Conservation (phyloP, 2,113 vertebrate genomes). For the Heterotilapia buettikoferi region DNA sequence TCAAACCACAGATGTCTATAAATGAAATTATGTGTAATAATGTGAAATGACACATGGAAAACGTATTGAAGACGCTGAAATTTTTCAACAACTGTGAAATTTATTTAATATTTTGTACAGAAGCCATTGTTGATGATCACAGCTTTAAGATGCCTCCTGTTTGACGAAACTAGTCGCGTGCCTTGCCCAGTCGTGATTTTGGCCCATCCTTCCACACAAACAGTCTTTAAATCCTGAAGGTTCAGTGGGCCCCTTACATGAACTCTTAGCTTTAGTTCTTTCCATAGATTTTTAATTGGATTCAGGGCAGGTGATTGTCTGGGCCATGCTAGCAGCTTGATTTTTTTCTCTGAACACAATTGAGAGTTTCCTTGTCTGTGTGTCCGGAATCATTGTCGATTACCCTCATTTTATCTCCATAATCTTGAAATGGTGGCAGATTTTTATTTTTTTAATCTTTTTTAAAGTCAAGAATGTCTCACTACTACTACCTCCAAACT, state of each 20-base stretch:
- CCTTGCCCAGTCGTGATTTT: background rate
- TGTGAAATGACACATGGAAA: rapidly evolving
- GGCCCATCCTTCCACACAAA: background rate
- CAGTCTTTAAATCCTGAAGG: background rate
- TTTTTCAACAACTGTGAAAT: background rate
- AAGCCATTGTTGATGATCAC: background rate
- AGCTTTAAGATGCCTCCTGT: background rate
- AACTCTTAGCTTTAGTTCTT: background rate
- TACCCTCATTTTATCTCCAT: background rate
- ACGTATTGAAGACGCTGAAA: rapidly evolving
- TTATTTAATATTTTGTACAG: background rate
- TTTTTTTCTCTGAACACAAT: background rate
- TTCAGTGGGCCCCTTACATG: background rate
- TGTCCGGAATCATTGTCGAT: rapidly evolving
- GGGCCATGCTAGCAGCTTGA: background rate
- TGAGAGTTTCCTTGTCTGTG: rapidly evolving
- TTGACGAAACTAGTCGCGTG: rapidly evolving
- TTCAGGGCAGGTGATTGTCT: rapidly evolving
- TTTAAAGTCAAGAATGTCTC: background rate
- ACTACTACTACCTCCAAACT: background rate
- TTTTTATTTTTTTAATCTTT: rapidly evolving
- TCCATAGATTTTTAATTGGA: background rate
- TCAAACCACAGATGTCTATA: background rate
- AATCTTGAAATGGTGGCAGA: background rate
- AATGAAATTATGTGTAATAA: background rate